Conservation (phyloP, 2,888 invertebrate species). For the Cheilosia urbana region DNA sequence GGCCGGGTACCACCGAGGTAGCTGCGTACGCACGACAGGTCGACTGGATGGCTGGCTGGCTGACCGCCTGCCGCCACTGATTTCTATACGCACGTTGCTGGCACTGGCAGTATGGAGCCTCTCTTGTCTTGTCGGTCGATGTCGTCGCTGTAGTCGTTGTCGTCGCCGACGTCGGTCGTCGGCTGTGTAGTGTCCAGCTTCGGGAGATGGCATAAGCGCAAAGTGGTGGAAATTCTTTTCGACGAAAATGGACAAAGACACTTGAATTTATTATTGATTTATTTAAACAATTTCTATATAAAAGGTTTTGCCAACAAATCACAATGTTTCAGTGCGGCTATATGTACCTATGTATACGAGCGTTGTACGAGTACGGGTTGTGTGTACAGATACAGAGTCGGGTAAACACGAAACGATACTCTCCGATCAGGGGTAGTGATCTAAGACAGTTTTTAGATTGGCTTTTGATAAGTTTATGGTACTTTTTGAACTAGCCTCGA, state of each 20-base stretch:
- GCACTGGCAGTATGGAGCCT: slow-evolving; percentile 45
- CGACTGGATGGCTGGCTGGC: slow-evolving; percentile 76
- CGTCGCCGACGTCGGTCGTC: slow-evolving; percentile 34
- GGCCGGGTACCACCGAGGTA: slow-evolving; percentile 62
- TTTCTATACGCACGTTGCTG: slow-evolving; percentile 53
- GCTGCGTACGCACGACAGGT: slow-evolving; percentile 76
- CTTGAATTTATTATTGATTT: slow-evolving; percentile 77
- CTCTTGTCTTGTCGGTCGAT: slow-evolving; percentile 55
- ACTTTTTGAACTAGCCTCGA: background rate
- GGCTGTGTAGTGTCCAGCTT: slow-evolving; percentile 35
- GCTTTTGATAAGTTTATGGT: background rate
- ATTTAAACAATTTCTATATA: slow-evolving; percentile 76
- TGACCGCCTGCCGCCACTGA: slow-evolving; percentile 60
- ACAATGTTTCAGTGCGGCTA: slow-evolving; percentile 39
- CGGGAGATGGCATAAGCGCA: slow-evolving; percentile 47
- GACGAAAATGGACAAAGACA: slow-evolving; percentile 75
- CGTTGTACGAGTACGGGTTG: background rate
- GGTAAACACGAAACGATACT: background rate
- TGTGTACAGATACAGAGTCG: background rate
- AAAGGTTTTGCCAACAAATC: slow-evolving; percentile 73
- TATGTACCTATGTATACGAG: slow-evolving; percentile 8
- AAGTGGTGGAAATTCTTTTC: slow-evolving; percentile 64
- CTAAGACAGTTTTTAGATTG: background rate
- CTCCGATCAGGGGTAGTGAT: background rate
- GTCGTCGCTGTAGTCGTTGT: slow-evolving; percentile 16